A percentile compares a stretch with the other conserved stretches of the same genome.
Conservation (phyloP, 2,888 invertebrate species). For the Nomada goodeniana region DNA sequence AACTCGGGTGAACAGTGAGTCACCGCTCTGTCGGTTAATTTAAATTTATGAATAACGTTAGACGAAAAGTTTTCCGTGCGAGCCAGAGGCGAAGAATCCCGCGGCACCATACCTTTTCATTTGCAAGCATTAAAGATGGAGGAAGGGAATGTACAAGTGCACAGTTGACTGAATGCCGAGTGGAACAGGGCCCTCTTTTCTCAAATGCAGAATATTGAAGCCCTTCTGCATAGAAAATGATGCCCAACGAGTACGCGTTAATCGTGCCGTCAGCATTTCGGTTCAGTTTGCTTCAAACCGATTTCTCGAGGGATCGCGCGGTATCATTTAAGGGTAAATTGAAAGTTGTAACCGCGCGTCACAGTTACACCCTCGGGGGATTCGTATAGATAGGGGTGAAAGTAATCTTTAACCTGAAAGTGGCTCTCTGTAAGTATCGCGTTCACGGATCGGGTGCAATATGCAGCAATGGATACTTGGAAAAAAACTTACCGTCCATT, state of each 20-base stretch:
- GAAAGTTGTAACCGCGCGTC: slow-evolving; percentile 19
- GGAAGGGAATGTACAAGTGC: not conserved
- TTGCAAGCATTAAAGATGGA: not conserved
- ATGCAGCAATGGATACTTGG: no score
- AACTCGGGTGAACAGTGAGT: not conserved
- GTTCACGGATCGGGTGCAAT: not conserved
- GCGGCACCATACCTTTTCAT: not conserved
- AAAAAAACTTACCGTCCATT: no score
- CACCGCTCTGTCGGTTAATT: not conserved
- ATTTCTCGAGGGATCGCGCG: slow-evolving; percentile 6
- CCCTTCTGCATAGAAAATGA: not conserved
- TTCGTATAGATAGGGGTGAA: not conserved
- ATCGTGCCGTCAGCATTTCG: not conserved
- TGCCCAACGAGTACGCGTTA: not conserved
- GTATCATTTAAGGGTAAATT: slow-evolving; percentile 44
- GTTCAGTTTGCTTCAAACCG: not conserved
- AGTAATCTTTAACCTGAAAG: slow-evolving; percentile 13
- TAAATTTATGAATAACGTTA: slow-evolving; percentile 26
- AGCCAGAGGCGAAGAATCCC: not conserved
- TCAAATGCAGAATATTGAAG: not conserved
- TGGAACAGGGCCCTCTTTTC: not conserved
- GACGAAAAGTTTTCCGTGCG: not conserved
- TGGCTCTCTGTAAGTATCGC: not conserved
- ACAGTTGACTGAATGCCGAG: no score
- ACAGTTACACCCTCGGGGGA: slow-evolving; percentile 18